These are phyloP conservation scores for Cerastis rubricosa DNA, from an alignment of 2,888 invertebrate species.

Conservation along the genomic window DNA sequence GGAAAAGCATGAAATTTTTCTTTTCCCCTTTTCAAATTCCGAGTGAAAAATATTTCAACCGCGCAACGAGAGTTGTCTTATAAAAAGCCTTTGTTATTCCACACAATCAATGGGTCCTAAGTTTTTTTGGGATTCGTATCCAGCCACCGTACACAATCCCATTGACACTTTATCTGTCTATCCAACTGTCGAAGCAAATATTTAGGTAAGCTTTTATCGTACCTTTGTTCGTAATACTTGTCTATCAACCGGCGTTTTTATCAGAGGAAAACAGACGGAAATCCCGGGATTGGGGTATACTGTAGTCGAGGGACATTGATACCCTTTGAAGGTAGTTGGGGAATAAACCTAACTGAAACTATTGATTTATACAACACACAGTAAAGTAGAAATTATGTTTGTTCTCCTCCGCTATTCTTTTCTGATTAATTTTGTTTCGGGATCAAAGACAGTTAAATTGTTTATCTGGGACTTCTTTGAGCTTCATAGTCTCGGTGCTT, in stretches of 20 bases:
- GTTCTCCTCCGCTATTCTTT: background rate
- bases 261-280: slow-evolving; percentile 40
- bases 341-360: background rate
- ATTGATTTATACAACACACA: slow-evolving; percentile 10
- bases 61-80: slow-evolving; percentile 36
- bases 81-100: slow-evolving; percentile 53
- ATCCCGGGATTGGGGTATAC: slow-evolving; percentile 10
- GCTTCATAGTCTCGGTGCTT: background rate
- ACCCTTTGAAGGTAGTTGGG: slow-evolving; percentile 4
- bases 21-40: slow-evolving; percentile 2
- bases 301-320: slow-evolving; percentile 19
- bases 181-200: slow-evolving; percentile 59
- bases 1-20: background rate
- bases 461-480: background rate
- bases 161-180: slow-evolving; percentile 66
- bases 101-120: slow-evolving; percentile 48
- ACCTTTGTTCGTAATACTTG: slow-evolving; percentile 48
- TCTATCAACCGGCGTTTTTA: slow-evolving; percentile 53
- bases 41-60: slow-evolving; percentile 36
- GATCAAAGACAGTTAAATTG: background rate
- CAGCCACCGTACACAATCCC: slow-evolving; percentile 59
- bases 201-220: slow-evolving; percentile 59
- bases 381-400: background rate
- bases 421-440: background rate
- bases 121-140: slow-evolving; percentile 50